Percentiles rank a stretch among this genome's conserved stretches.
Evolutionary conservation across 2,888 invertebrate species (phyloP).

Genomic region (Eueremaeus valkanovi): DNA sequence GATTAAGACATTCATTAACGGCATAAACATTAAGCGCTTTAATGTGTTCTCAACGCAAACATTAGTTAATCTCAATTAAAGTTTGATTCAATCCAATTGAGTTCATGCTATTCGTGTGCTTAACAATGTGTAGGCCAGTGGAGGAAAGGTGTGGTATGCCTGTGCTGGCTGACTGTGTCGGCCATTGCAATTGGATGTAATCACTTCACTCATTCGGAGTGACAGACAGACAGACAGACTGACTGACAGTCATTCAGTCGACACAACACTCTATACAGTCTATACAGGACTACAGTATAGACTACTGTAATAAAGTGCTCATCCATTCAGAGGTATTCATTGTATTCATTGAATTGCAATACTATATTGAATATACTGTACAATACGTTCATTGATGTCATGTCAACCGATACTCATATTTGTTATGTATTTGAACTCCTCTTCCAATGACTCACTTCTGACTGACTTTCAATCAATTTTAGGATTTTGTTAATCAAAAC

Average conservation of each 20-base stretch:
- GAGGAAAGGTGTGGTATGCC: conserved; percentile 23
- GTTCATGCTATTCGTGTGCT: not conserved
- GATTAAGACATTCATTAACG: not conserved
- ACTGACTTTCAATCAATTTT: too few relatives aligned
- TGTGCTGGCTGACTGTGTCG: conserved; percentile 13
- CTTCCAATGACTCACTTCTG: too few relatives aligned
- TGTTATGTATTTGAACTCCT: too few relatives aligned
- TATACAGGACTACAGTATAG: too few relatives aligned
- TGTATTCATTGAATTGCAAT: not conserved
- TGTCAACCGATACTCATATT: not conserved
- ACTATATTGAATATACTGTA: not conserved
- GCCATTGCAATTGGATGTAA: conserved; percentile 32
- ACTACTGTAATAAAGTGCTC: too few relatives aligned
- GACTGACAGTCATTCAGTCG: not conserved
- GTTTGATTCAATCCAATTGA: not conserved
- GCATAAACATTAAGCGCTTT: not conserved
- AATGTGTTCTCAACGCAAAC: conserved; percentile 10
- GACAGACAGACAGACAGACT: conserved; percentile 14
- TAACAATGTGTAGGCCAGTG: not conserved
- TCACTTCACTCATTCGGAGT: conserved; percentile 29
- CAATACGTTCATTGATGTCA: not conserved
- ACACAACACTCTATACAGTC: too few relatives aligned
- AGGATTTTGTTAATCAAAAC: too few relatives aligned
- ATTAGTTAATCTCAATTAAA: not conserved
- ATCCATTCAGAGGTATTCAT: not conserved